A percentile compares a stretch with the other conserved stretches of the same genome.
These are phyloP conservation scores for Trichosurus vulpecula DNA, from an alignment of 2,797 vertebrate species.

Conservation along the genomic window DNA sequence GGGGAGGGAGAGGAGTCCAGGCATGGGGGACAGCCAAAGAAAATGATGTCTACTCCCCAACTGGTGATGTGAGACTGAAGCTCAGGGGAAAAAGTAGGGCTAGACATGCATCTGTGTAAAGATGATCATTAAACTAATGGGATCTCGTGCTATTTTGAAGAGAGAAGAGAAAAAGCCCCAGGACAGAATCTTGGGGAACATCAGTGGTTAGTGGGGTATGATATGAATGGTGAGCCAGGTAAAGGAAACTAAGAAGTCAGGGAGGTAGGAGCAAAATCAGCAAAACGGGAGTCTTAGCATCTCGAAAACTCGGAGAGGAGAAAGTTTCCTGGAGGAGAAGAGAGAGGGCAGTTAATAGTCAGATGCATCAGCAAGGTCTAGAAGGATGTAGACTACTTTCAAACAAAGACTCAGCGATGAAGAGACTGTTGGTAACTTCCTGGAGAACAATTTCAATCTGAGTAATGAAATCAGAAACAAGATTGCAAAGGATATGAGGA, in stretches of 20 bases:
- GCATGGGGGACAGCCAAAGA: neutral
- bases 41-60: neutral
- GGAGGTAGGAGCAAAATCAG: neutral
- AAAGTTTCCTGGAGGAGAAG: neutral
- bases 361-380: neutral
- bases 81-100: neutral
- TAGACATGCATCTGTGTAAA: neutral
- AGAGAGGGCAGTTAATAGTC: neutral
- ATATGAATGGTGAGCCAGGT: neutral
- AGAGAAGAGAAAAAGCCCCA: neutral
- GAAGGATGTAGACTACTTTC: neutral
- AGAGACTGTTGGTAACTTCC: neutral
- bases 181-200: neutral
- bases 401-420: neutral
- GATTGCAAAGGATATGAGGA: neutral
- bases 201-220: neutral
- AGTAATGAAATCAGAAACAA: neutral
- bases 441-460: neutral
- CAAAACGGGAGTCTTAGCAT: neutral
- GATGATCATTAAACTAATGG: neutral
- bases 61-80: neutral
- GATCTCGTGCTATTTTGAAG: neutral
- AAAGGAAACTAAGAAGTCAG: neutral
- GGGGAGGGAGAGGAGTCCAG: neutral
- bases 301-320: neutral